Percentiles rank a stretch among this genome's conserved stretches.
Evolutionary conservation across 2,113 vertebrate species (phyloP).

Genomic region (Barnardius zonarius): DNA sequence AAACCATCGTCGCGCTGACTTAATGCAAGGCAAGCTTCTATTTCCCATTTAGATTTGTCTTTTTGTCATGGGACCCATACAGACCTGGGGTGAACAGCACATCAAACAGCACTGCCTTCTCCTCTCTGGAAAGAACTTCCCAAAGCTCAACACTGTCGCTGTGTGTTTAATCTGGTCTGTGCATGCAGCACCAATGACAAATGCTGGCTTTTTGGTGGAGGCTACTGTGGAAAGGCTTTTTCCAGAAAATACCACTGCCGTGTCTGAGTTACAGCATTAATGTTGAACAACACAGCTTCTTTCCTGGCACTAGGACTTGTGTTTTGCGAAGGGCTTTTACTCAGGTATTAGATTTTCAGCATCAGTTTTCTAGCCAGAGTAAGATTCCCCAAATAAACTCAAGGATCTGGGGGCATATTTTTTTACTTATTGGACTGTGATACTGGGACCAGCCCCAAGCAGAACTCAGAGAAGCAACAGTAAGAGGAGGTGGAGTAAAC

Average conservation of each 20-base stretch:
- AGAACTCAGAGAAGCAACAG: not conserved
- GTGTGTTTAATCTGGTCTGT: not conserved
- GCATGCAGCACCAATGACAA: not conserved
- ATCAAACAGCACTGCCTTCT: not conserved
- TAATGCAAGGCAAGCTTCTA: not conserved
- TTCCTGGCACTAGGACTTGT: not conserved
- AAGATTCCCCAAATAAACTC: not conserved
- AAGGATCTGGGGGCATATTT: not conserved
- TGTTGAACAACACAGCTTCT: not conserved
- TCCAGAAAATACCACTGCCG: not conserved
- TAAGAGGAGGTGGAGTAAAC: not conserved
- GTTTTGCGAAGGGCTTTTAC: not conserved
- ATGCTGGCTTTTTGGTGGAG: not conserved
- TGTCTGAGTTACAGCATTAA: not conserved
- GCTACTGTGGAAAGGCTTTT: not conserved
- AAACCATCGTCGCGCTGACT: not conserved
- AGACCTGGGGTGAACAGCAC: not conserved
- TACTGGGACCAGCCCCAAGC: not conserved
- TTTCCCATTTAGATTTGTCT: not conserved
- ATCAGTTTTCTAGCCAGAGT: not conserved
- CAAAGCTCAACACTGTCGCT: not conserved
- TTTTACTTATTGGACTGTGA: not conserved
- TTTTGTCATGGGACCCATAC: not conserved
- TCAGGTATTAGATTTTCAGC: constrained; percentile 4
- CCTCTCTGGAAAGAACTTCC: not conserved